Evolutionary conservation across 1,140 invertebrate species (phyloP).

Genomic region (Ptiloglossa arizonensis): DNA sequence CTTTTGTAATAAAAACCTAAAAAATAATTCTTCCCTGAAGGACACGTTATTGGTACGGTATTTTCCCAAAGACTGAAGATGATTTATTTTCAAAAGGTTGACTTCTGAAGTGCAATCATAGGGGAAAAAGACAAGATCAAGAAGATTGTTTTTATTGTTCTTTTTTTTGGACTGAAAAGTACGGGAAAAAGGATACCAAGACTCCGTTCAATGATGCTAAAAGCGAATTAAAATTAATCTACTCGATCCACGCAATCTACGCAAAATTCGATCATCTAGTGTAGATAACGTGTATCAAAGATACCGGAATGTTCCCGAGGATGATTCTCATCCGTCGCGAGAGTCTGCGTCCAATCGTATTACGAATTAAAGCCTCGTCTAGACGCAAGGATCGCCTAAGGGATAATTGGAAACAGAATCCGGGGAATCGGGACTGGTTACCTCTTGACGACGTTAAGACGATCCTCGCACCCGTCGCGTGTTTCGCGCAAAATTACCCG

Average conservation of each 20-base stretch:
- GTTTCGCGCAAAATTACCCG: constrained; percentile 21
- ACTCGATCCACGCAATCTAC: neutral
- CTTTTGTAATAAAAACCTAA: too few relatives aligned
- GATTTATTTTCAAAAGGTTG: too few relatives aligned
- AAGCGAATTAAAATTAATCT: constrained; percentile 19
- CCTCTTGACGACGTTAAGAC: constrained; percentile 31
- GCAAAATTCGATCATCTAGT: neutral
- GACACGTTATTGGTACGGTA: too few relatives aligned
- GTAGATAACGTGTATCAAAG: constrained; percentile 11
- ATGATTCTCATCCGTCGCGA: constrained; percentile 25
- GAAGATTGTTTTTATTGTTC: too few relatives aligned
- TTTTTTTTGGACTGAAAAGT: neutral
- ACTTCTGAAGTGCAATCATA: too few relatives aligned
- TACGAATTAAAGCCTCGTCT: constrained; percentile 45
- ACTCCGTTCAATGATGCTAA: too few relatives aligned
- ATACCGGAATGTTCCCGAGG: neutral
- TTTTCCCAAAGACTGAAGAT: too few relatives aligned
- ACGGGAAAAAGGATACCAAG: too few relatives aligned
- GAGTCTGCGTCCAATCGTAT: constrained; percentile 34
- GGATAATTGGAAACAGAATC: constrained; percentile 46
- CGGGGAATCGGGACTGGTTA: neutral
- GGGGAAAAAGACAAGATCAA: too few relatives aligned
- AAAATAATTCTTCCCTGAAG: too few relatives aligned
- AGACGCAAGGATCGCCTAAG: constrained; percentile 23
- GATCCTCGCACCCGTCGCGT: neutral